Conservation (phyloP, 2,888 invertebrate genomes). For the Drosophila diplacantha region DNA sequence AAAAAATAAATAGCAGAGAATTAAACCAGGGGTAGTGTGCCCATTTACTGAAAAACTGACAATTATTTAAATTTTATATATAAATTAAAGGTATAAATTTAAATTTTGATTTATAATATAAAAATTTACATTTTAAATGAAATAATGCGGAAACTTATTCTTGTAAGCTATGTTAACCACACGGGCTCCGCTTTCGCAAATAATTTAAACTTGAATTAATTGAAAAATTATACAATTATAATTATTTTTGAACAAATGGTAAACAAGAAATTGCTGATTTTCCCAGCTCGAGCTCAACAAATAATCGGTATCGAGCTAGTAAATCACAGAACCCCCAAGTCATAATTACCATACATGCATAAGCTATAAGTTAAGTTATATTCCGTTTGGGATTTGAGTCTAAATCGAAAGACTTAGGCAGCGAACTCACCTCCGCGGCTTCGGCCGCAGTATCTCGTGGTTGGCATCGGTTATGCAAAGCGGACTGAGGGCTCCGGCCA, state of each 20-base stretch:
- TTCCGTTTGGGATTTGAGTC: background rate
- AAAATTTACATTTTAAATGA: background rate
- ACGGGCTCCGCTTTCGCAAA: background rate
- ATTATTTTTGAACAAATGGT: background rate
- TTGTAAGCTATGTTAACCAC: background rate
- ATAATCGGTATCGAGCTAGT: slow-evolving; percentile 18
- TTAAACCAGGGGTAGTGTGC: background rate
- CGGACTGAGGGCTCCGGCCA: slow-evolving; percentile 82
- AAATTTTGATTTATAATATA: too few relatives aligned
- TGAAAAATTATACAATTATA: background rate
- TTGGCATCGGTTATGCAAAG: slow-evolving; percentile 85
- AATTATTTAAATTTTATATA: background rate
- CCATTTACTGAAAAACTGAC: background rate
- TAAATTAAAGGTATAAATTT: background rate
- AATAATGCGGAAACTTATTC: background rate
- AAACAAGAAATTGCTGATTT: background rate
- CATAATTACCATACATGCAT: slow-evolving; percentile 32
- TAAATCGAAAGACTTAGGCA: slow-evolving; percentile 26
- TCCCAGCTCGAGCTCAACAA: slow-evolving; percentile 5
- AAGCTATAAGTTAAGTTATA: slow-evolving; percentile 1
- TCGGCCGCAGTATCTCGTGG: slow-evolving; percentile 91
- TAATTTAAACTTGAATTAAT: background rate
- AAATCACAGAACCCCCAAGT: slow-evolving; percentile 22
- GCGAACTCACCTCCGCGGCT: slow-evolving; percentile 85
- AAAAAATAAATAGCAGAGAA: background rate